Evolutionary conservation across 2,113 vertebrate species (phyloP).

Genomic region (Coptodon rendalli): DNA sequence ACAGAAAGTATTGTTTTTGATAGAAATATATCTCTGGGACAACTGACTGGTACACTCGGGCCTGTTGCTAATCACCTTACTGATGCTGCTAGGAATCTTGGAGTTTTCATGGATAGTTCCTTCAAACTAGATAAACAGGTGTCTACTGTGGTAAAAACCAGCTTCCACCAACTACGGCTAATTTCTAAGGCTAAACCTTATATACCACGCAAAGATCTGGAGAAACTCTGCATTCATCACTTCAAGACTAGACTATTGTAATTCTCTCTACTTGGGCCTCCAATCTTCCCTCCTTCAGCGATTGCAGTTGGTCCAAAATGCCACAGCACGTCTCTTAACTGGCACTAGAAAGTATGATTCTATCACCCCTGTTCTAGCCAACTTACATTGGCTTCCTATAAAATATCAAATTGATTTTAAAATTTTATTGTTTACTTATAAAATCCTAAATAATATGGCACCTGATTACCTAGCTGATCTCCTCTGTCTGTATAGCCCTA

Average conservation of each 20-base stretch:
- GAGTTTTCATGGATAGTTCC: no score
- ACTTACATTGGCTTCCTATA: background rate
- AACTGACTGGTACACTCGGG: background rate
- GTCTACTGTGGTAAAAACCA: no score
- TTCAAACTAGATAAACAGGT: no score
- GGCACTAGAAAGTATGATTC: background rate
- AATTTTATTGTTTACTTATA: background rate
- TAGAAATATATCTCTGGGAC: rapidly evolving
- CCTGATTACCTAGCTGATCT: rapidly evolving
- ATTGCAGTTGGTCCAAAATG: background rate
- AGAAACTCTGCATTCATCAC: rapidly evolving
- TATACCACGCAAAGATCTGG: background rate
- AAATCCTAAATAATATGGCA: background rate
- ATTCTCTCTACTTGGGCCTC: background rate
- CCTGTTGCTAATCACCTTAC: no score
- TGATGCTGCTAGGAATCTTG: no score
- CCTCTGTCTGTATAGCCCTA: background rate
- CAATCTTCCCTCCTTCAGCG: no score
- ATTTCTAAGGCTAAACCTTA: background rate
- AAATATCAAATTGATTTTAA: background rate
- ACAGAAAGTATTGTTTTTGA: background rate
- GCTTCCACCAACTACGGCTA: rapidly evolving
- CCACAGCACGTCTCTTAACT: rapidly evolving
- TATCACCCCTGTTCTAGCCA: rapidly evolving
- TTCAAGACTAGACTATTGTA: rapidly evolving